Evolutionary conservation across 1,140 invertebrate genomes (phyloP).

Genomic region (Bombus vancouverensis): DNA sequence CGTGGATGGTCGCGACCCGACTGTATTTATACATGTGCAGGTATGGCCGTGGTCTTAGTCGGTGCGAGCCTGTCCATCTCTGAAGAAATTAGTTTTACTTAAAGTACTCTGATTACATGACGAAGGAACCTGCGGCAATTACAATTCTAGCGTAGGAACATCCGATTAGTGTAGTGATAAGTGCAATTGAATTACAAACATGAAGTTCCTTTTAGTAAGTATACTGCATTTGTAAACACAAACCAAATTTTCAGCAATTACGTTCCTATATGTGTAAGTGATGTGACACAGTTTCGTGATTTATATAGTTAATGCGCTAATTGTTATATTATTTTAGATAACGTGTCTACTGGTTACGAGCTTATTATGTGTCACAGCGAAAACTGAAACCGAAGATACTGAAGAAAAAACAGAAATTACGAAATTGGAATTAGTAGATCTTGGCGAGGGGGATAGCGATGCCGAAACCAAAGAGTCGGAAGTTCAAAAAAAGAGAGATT

Average conservation of each 20-base stretch:
- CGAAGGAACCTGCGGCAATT: background rate
- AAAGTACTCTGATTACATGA: slow-evolving; percentile 58
- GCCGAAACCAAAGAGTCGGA: slow-evolving; percentile 42
- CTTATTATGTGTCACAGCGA: slow-evolving; percentile 28
- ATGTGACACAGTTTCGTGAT: background rate
- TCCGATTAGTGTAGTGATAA: slow-evolving; percentile 66
- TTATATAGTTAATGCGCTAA: background rate
- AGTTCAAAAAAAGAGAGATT: slow-evolving; percentile 74
- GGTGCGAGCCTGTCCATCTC: slow-evolving; percentile 72
- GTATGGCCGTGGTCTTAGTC: slow-evolving; percentile 79
- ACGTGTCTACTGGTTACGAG: slow-evolving; percentile 43
- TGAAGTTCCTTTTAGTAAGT: slow-evolving; percentile 74
- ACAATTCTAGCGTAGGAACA: slow-evolving; percentile 3
- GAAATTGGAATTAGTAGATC: slow-evolving; percentile 56
- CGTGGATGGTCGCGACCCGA: slow-evolving; percentile 80
- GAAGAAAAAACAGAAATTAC: slow-evolving; percentile 47
- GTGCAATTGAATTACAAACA: slow-evolving; percentile 70
- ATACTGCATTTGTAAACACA: background rate
- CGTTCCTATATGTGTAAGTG: background rate
- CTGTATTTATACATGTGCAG: slow-evolving; percentile 82
- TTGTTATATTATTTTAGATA: slow-evolving; percentile 46
- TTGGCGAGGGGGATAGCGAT: slow-evolving; percentile 38
- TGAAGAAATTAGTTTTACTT: slow-evolving; percentile 72
- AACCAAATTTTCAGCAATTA: background rate
- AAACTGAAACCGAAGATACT: slow-evolving; percentile 1